A percentile compares a stretch with the other conserved stretches of the same genome.
Conservation (phyloP, 2,113 vertebrate genomes). For the Mungos mungo region DNA sequence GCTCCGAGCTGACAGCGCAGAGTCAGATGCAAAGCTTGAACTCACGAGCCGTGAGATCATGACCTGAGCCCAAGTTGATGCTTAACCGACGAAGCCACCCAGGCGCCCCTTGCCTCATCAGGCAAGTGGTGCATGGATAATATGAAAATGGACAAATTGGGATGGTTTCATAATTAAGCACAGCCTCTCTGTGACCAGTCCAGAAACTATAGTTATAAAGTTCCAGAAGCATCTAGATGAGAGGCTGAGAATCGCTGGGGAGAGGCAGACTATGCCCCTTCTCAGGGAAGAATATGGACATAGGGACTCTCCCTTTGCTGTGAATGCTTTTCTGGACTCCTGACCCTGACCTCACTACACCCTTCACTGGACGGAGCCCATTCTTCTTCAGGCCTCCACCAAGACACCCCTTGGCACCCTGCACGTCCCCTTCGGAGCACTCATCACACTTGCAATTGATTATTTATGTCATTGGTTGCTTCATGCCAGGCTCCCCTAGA, state of each 20-base stretch:
- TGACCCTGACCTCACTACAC: background rate
- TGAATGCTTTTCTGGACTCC: background rate
- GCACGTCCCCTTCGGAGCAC: background rate
- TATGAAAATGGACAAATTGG: fast-evolving
- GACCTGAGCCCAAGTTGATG: too few species aligned
- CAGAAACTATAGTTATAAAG: background rate
- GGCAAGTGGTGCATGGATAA: background rate
- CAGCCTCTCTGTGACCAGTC: background rate
- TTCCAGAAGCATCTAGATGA: background rate
- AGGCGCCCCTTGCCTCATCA: background rate
- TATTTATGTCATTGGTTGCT: fast-evolving
- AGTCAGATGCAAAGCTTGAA: fast-evolving
- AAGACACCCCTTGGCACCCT: background rate
- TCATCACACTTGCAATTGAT: background rate
- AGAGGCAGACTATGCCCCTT: background rate
- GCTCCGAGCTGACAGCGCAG: too few species aligned
- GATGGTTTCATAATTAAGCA: background rate
- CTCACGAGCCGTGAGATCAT: too few species aligned
- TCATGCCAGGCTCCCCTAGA: background rate
- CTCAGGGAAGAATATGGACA: background rate
- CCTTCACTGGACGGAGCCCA: fast-evolving
- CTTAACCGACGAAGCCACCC: too few species aligned
- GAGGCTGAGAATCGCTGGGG: fast-evolving
- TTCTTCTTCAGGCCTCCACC: background rate
- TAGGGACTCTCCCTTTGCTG: background rate